Evolutionary conservation across 1,140 invertebrate species (phyloP), one percentile per base, ranked within the genome.

Genomic region (Calliphora vicina): DNA sequence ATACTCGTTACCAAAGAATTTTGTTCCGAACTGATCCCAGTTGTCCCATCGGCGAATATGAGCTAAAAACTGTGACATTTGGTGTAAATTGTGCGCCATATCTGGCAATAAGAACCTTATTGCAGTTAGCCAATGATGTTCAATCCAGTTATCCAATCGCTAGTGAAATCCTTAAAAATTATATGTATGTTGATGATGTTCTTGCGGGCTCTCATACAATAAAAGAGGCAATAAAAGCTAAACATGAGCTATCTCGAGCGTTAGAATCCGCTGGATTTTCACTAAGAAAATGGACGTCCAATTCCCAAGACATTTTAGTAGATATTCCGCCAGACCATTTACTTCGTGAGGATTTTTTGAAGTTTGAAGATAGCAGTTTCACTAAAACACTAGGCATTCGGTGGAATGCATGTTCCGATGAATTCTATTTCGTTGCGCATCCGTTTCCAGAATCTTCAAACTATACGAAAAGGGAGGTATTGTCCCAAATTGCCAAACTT

Each of bases 391-490:
- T 82, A 9, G 82, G 82, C 25, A 82, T 82, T 23, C 35, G 82
- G 6, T 57, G 82, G 72, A 82, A 82, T 23, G 82, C 82, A 1
- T 10, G 15, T n/a, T 57, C 72, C 4, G 72, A 82, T 72, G 4
- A 15, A 17, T 27, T 27, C 17, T 85, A 86, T 85, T 8, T 72
- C 87, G 87, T 0, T 82, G 86, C 23, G 84, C 29, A 29, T 29
- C 29, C 29, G 8, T 29, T 29, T 29, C 29, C 29, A 85, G 4
- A 88, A 85, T 85, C 27, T 67, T 29, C 29, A 29, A 2, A 25
- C 12, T 26, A 29, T 29, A 82, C 82, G n/a, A n/a, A n/a, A n/a
- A n/a, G n/a, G n/a, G n/a, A n/a, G n/a, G n/a, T n/a, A n/a, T n/a
- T n/a, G n/a, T n/a, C n/a, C n/a, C n/a, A n/a, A n/a, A n/a, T n/a